Percentiles rank a stretch among this genome's conserved stretches.
Evolutionary conservation across 2,113 vertebrate species (phyloP).

Genomic region (Microtus montanus): DNA sequence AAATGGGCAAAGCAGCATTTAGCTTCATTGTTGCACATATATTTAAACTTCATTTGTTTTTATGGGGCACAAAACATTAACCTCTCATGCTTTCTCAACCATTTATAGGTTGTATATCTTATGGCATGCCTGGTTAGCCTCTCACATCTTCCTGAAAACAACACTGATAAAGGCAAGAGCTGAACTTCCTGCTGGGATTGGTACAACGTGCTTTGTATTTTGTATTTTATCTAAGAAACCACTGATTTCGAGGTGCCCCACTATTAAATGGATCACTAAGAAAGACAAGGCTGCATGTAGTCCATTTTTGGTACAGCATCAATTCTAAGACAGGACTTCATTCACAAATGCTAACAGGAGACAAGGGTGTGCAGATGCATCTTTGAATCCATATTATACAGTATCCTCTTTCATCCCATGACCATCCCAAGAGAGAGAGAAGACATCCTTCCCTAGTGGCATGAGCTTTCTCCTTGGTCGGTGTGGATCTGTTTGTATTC

Average conservation of each 20-base stretch:
- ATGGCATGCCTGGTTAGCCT: too few species aligned
- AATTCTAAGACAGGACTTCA: background rate
- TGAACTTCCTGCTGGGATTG: background rate
- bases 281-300: background rate
- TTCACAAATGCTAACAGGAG: background rate
- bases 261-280: background rate
- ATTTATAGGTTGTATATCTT: background rate
- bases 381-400: background rate
- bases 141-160: background rate
- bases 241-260: background rate
- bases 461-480: background rate
- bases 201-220: background rate
- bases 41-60: background rate
- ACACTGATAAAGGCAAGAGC: background rate
- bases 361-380: too few species aligned
- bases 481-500: background rate
- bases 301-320: background rate
- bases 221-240: background rate
- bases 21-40: background rate
- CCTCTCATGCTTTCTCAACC: background rate
- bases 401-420: background rate
- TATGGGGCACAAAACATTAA: background rate
- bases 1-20: background rate
- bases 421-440: too few species aligned
- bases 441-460: too few species aligned